These are phyloP conservation scores for Portunus trituberculatus DNA, from an alignment of 1,140 invertebrate genomes.

Conservation along the genomic window DNA sequence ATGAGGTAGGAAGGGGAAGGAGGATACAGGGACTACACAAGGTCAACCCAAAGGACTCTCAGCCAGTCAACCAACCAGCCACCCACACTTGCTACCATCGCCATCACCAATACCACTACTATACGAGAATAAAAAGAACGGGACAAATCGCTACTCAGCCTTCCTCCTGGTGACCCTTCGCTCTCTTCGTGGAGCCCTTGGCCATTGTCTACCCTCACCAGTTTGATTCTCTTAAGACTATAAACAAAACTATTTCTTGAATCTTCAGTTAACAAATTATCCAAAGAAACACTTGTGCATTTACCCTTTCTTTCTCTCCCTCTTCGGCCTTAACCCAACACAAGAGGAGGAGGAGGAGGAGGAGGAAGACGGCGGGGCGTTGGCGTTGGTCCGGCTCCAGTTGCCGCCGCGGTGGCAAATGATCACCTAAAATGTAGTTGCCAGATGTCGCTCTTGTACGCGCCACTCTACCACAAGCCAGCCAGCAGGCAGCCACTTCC, in stretches of 20 bases:
- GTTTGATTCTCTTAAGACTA: neutral
- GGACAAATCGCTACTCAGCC: neutral
- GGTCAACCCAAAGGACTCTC: neutral
- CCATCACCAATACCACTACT: neutral
- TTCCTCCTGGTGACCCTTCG: neutral
- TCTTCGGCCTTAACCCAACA: neutral
- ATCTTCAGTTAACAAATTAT: too few species aligned
- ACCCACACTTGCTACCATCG: slow-evolving; percentile 5
- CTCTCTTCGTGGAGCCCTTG: too few species aligned
- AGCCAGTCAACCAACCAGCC: neutral
- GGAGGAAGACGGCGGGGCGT: neutral
- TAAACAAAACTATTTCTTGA: too few species aligned
- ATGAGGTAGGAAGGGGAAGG: neutral
- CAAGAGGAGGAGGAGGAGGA: neutral
- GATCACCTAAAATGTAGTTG: neutral
- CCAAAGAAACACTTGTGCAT: too few species aligned
- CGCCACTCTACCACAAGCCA: neutral
- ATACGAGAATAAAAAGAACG: neutral
- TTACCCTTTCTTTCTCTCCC: neutral
- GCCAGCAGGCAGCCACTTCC: neutral
- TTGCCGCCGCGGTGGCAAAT: neutral
- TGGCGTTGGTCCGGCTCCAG: neutral
- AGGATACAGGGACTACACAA: neutral
- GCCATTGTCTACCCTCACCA: neutral
- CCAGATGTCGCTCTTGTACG: neutral